A percentile compares a stretch with the other conserved stretches of the same genome.
Evolutionary conservation across 2,888 invertebrate genomes (phyloP).

Genomic region (Aspidiotus destructor): DNA sequence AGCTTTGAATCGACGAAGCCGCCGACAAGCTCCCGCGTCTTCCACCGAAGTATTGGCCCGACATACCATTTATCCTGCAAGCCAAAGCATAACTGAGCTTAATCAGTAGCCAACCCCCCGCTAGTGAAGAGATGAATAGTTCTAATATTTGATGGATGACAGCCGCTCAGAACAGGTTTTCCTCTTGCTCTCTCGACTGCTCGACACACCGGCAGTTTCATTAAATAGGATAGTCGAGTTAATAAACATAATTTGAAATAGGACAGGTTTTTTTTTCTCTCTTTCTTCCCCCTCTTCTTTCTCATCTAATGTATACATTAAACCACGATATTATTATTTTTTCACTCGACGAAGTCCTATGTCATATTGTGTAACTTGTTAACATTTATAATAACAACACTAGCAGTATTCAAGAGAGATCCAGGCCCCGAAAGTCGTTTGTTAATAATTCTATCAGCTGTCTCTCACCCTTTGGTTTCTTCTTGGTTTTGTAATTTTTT

Average conservation of each 20-base stretch:
- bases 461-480: slow-evolving; percentile 23
- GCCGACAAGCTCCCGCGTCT: slow-evolving; percentile 34
- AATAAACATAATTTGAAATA: slow-evolving; percentile 33
- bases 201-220: slow-evolving; percentile 20
- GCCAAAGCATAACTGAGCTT: slow-evolving; percentile 33
- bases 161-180: slow-evolving; percentile 31
- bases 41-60: slow-evolving; percentile 14
- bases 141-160: slow-evolving; percentile 33
- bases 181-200: slow-evolving; percentile 20
- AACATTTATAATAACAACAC: slow-evolving; percentile 32
- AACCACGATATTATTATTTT: slow-evolving; percentile 30
- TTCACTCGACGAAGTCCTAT: slow-evolving; percentile 29
- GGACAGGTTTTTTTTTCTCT: slow-evolving; percentile 30
- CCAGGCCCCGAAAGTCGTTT: slow-evolving; percentile 10
- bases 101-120: slow-evolving; percentile 34
- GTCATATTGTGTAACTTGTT: slow-evolving; percentile 33
- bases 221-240: slow-evolving; percentile 32
- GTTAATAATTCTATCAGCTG: slow-evolving; percentile 33
- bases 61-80: slow-evolving; percentile 31
- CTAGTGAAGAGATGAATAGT: slow-evolving; percentile 32
- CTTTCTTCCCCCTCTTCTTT: background rate
- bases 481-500: background rate
- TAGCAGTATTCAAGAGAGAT: slow-evolving; percentile 24
- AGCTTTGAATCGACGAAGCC: slow-evolving; percentile 34
- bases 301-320: slow-evolving; percentile 28